Evolutionary conservation across 2,113 vertebrate genomes (phyloP).

Genomic region (Indicator maculatus): DNA sequence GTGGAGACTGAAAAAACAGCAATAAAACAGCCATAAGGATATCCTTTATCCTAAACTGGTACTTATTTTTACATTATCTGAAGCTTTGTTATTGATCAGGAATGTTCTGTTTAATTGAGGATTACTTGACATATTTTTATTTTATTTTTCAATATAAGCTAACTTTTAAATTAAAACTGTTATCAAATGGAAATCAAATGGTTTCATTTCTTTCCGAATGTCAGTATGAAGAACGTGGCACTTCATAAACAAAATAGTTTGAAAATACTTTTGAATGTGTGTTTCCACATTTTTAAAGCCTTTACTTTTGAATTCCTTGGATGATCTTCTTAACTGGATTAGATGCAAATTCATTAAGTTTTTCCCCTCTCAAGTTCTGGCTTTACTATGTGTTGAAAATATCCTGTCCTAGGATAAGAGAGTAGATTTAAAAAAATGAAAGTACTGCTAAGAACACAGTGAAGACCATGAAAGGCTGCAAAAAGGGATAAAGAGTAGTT

Average conservation of each 20-base stretch:
- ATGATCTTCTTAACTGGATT: background rate
- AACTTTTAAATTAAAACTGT: background rate
- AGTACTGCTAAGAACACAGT: background rate
- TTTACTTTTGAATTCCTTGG: background rate
- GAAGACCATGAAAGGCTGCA: background rate
- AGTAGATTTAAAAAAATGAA: background rate
- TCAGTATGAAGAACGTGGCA: background rate
- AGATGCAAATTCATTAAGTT: background rate
- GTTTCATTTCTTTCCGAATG: background rate
- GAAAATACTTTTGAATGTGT: background rate
- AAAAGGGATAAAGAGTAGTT: background rate
- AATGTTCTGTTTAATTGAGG: background rate
- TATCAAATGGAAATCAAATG: background rate
- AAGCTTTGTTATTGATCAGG: background rate
- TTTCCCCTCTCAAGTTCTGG: background rate
- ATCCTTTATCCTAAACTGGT: background rate
- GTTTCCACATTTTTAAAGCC: background rate
- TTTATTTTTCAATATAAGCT: background rate
- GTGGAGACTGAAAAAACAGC: background rate
- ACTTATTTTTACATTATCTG: background rate
- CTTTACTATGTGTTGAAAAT: slow-evolving; percentile 9
- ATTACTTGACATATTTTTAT: background rate
- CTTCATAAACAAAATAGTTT: background rate
- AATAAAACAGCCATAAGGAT: background rate
- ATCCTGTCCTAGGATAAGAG: background rate